These are phyloP conservation scores for Cynopterus sphinx DNA, from an alignment of 2,797 vertebrate genomes.

Conservation along the genomic window DNA sequence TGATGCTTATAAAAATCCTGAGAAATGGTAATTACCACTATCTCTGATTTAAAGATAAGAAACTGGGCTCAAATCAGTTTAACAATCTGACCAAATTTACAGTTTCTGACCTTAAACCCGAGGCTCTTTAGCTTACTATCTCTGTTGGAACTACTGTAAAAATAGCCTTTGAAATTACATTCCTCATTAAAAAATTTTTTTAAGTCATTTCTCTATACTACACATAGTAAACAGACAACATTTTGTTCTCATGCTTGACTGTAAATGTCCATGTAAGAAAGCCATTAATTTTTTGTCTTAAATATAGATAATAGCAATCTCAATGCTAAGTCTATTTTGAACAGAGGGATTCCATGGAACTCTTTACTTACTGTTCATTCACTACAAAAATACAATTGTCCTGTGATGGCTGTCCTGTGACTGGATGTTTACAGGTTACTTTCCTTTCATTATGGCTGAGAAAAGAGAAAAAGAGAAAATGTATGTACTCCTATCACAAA, in stretches of 20 bases:
- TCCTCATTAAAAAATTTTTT: neutral
- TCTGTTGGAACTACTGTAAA: neutral
- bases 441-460: constrained; percentile 97
- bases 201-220: neutral
- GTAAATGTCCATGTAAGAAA: neutral
- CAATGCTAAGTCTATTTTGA: neutral
- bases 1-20: neutral
- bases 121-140: neutral
- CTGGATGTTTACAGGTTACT: constrained; percentile 98
- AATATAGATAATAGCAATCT: neutral
- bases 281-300: neutral
- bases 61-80: neutral
- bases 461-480: constrained; percentile 43
- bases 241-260: neutral
- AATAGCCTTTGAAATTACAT: constrained; percentile 31
- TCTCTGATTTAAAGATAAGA: neutral
- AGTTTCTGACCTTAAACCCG: neutral
- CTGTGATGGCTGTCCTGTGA: constrained; percentile 94
- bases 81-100: neutral
- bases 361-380: constrained; percentile 96
- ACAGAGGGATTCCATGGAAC: neutral
- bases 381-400: constrained; percentile 99
- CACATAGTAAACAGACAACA: neutral
- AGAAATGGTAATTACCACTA: neutral
- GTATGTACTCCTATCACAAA: neutral